Evolutionary conservation across 2,888 invertebrate species (phyloP), one percentile per base, ranked within the genome.

Genomic region (Temnothorax ravouxi): DNA sequence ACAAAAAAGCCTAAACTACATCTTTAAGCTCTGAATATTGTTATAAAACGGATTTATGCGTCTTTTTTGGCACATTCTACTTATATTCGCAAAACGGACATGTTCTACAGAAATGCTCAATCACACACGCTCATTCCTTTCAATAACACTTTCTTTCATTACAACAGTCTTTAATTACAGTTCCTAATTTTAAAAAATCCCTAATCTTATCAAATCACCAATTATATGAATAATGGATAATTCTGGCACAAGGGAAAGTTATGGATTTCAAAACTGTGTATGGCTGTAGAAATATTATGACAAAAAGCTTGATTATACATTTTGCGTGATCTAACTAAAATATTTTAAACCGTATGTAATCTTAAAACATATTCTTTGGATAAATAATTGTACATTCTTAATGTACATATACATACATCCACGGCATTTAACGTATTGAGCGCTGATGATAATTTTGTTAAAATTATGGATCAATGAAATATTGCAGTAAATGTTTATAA

Each of bases 41-140:
- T 67, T 67, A 77, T 52, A 41, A 77, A 76, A 77, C 25, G 13
- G 18, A 15, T 67, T 64, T 76, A 76, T n/a, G 29, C 9, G n/a
- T 50, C 61, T 79, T 44, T n/a, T 62, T 72, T 84, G 84, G 85
- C 87, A 88, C 87, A 66, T 66, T 76, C 67, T 66, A 76, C 25
- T 76, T 61, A 5, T 52, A 76, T 71, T 72, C 38, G 41, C 25
- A 75, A 67, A 71, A 66, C n/a, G 3, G 56, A 72, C 29, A 41
- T 54, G 11, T 29, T 15, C 11, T 18, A 38, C 66, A 66, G 25
- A 67, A 44, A 69, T 67, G 15, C 18, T 77, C 72, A 52, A 44
- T 62, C 54, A 47, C 59, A 9, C 72, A 79, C 56, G 18, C 54
- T 18, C 54, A 64, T 83, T 56, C 13, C 64, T 62, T 25, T 71